Evolutionary conservation across 2,888 invertebrate genomes (phyloP).

Genomic region (Epinotia demarniana): DNA sequence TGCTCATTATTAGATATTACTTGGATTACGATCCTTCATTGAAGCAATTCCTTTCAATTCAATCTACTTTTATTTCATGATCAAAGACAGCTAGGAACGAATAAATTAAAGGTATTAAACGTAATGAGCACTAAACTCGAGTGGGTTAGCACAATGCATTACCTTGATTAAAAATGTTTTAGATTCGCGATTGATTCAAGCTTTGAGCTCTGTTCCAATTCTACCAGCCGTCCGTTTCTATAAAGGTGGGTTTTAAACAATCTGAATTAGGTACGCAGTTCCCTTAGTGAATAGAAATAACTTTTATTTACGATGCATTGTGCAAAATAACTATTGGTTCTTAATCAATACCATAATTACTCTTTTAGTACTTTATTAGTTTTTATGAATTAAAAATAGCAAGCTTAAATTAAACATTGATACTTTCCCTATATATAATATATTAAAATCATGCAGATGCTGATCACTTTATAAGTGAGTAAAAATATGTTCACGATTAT

Average conservation of each 20-base stretch:
- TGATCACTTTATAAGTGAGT: neutral
- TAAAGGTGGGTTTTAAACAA: constrained; percentile 10
- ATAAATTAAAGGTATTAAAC: constrained; percentile 66
- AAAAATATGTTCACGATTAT: neutral
- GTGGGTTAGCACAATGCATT: constrained; percentile 59
- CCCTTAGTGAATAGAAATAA: neutral
- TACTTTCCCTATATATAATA: too few species aligned
- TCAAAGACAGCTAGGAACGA: constrained; percentile 60
- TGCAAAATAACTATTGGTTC: neutral
- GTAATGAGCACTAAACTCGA: constrained; percentile 57
- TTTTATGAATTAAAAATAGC: too few species aligned
- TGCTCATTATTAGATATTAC: constrained; percentile 79
- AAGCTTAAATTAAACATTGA: too few species aligned
- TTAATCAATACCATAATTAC: neutral
- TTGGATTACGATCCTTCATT: constrained; percentile 61
- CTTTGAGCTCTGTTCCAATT: constrained; percentile 4
- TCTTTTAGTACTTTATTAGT: too few species aligned
- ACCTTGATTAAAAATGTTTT: constrained; percentile 48
- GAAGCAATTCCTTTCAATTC: constrained; percentile 64
- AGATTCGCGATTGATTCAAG: constrained; percentile 42
- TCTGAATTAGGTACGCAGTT: constrained; percentile 7
- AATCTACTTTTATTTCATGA: constrained; percentile 65
- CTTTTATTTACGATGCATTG: neutral
- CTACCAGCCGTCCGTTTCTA: neutral
- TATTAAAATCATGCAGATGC: neutral